phyloP scores from a whole-genome alignment of 2,797 vertebrate species.

The Rhynchonycteris naso region DNA sequence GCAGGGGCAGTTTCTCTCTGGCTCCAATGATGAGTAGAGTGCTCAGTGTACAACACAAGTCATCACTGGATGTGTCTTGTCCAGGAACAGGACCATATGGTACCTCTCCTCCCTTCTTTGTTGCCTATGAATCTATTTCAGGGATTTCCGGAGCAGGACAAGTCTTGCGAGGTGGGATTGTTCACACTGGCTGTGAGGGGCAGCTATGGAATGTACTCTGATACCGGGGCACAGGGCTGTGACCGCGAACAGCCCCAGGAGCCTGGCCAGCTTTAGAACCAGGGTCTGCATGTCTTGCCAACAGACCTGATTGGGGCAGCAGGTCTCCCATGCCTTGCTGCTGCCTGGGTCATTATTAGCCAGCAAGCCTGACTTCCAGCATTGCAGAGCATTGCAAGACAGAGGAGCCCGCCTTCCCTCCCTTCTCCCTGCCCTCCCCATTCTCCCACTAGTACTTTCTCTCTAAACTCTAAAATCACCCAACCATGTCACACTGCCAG shows the following conservation, averaged over 20 bases:
- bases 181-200: neutral
- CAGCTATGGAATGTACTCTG: neutral
- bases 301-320: neutral
- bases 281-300: neutral
- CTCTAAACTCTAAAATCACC: slow-evolving; percentile 29
- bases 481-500: neutral
- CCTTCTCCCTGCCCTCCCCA: neutral
- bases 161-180: neutral
- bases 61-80: neutral
- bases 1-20: neutral
- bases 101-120: neutral
- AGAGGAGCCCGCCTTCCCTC: neutral
- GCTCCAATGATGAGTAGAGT: neutral
- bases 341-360: neutral
- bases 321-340: neutral
- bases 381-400: neutral
- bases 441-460: neutral
- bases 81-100: neutral
- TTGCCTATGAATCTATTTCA: neutral
- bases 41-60: neutral
- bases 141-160: neutral
- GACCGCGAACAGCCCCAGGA: neutral
- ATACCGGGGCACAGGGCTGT: neutral
- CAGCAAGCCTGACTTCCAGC: neutral
- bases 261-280: neutral